A percentile compares a stretch with the other conserved stretches of the same genome.
These are phyloP conservation scores for Brachyrhaphis roseni DNA, from an alignment of 2,797 vertebrate species.

Conservation along the genomic window DNA sequence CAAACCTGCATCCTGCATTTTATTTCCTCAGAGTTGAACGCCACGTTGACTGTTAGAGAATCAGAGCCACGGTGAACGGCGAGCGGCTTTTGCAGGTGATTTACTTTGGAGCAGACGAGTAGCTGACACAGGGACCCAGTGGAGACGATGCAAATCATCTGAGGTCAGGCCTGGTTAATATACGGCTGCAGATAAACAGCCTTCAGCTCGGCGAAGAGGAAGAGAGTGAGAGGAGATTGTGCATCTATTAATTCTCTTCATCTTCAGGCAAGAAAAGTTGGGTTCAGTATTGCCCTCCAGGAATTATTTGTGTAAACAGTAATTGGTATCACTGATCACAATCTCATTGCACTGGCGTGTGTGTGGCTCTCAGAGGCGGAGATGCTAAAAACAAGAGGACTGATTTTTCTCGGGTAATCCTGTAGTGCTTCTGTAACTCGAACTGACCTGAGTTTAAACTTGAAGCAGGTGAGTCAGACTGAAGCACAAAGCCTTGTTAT, in stretches of 20 bases:
- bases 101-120: background rate
- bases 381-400: background rate
- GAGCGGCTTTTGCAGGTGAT: background rate
- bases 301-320: background rate
- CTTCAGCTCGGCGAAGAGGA: slow-evolving; percentile 6
- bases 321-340: background rate
- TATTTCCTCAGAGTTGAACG: background rate
- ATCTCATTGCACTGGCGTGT: no score
- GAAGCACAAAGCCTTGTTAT: no score
- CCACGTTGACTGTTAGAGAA: background rate
- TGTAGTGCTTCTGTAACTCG: background rate
- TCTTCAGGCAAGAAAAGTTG: slow-evolving; percentile 18
- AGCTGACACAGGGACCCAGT: background rate
- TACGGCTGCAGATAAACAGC: slow-evolving; percentile 2
- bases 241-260: background rate
- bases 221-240: slow-evolving; percentile 7
- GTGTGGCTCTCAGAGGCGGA: background rate
- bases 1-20: background rate
- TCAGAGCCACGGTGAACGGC: background rate
- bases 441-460: background rate
- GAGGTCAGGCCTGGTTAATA: background rate
- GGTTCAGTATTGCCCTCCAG: background rate
- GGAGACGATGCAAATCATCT: background rate
- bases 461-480: no score
- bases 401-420: background rate